Conservation (phyloP, 1,140 invertebrate species). For the Penaeus indicus region DNA sequence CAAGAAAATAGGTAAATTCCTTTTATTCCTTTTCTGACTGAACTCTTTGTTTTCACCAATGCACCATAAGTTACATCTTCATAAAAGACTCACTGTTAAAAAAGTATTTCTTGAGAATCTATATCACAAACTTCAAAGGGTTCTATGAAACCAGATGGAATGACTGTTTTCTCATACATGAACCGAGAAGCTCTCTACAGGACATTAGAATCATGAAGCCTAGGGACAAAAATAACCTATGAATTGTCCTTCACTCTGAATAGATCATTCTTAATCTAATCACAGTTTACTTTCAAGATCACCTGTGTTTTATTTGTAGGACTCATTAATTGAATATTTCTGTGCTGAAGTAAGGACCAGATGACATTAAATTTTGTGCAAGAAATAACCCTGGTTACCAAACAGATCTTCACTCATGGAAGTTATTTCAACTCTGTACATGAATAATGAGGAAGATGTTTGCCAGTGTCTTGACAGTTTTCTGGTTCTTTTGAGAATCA, state of each 20-base stretch:
- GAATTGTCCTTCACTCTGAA: no score
- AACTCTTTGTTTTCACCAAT: constrained; percentile 33
- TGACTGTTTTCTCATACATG: constrained; percentile 25
- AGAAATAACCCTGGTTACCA: not conserved
- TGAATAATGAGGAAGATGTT: not conserved
- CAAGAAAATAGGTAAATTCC: constrained; percentile 38
- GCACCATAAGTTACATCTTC: not conserved
- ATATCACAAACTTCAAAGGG: constrained; percentile 32
- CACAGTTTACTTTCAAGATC: constrained; percentile 24
- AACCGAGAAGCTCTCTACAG: constrained; percentile 3
- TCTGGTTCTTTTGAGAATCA: not conserved
- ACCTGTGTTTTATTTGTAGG: not conserved
- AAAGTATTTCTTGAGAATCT: constrained; percentile 37
- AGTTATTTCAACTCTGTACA: constrained; percentile 24
- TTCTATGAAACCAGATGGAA: constrained; percentile 49
- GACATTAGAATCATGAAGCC: constrained; percentile 18
- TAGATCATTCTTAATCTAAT: not conserved
- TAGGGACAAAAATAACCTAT: no score
- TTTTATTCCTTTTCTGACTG: constrained; percentile 5
- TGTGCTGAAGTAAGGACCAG: no score
- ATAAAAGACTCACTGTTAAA: constrained; percentile 39
- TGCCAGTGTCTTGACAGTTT: constrained; percentile 1
- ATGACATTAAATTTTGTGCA: no score
- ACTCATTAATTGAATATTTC: no score
- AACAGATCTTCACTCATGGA: constrained; percentile 34